Percentiles rank a stretch among this genome's conserved stretches.
These are phyloP conservation scores for Stenurella melanura DNA, from an alignment of 2,888 invertebrate genomes.

Conservation along the genomic window DNA sequence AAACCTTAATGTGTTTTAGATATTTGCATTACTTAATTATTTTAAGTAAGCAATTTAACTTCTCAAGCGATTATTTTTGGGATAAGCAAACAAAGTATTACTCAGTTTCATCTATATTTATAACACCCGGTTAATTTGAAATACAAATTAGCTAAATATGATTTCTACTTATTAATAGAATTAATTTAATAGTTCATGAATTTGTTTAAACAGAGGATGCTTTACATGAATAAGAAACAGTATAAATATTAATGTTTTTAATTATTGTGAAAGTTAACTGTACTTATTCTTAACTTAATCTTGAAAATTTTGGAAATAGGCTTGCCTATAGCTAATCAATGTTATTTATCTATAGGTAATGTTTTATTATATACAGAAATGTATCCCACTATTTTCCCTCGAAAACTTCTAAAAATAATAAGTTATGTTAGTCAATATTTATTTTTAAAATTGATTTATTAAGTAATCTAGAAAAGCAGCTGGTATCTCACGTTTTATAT, in stretches of 20 bases:
- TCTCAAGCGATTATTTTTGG: constrained; percentile 27
- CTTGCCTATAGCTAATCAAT: neutral
- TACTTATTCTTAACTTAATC: constrained; percentile 3
- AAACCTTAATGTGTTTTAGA: too few species aligned
- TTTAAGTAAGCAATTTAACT: neutral
- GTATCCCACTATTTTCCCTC: neutral
- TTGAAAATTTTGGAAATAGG: neutral
- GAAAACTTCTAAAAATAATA: neutral
- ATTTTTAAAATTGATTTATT: constrained; percentile 7
- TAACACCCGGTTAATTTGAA: constrained; percentile 33
- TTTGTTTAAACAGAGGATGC: neutral
- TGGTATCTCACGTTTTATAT: neutral
- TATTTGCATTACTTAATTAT: neutral
- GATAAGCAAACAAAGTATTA: constrained; percentile 6
- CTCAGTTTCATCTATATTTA: constrained; percentile 39
- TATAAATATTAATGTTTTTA: constrained; percentile 14
- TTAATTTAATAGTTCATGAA: constrained; percentile 16
- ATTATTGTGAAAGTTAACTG: neutral
- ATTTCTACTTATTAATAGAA: constrained; percentile 21
- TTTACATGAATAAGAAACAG: constrained; percentile 8
- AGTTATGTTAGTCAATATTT: neutral
- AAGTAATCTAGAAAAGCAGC: neutral
- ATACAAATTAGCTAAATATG: constrained; percentile 35
- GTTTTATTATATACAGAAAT: neutral
- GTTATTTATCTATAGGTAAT: neutral